These are phyloP conservation scores for Copidosoma aretas DNA, from an alignment of 2,888 invertebrate species.

Conservation along the genomic window DNA sequence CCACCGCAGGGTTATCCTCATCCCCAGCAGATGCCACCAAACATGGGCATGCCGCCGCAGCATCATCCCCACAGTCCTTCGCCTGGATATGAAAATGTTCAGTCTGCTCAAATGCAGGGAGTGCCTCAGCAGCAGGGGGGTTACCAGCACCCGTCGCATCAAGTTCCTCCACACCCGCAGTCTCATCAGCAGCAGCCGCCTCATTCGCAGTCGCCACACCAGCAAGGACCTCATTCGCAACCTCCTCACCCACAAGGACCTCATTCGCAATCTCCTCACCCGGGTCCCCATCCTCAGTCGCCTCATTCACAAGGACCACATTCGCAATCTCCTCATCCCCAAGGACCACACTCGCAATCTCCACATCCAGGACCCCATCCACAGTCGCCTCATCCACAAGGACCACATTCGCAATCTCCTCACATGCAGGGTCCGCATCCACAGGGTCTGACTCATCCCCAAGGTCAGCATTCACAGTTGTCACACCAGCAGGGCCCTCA, in stretches of 20 bases:
- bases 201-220: slow-evolving; percentile 39
- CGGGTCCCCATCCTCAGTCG: slow-evolving; percentile 43
- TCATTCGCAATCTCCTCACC: slow-evolving; percentile 51
- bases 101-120: slow-evolving; percentile 39
- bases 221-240: slow-evolving; percentile 45
- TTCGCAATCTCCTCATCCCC: slow-evolving; percentile 52
- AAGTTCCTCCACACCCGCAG: slow-evolving; percentile 45
- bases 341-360: slow-evolving; percentile 45
- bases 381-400: slow-evolving; percentile 34
- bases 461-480: slow-evolving; percentile 47
- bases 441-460: slow-evolving; percentile 54
- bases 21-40: slow-evolving; percentile 76
- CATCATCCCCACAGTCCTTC: slow-evolving; percentile 60
- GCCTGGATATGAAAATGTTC: slow-evolving; percentile 44
- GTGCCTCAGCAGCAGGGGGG: slow-evolving; percentile 35
- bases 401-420: slow-evolving; percentile 45
- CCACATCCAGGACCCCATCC: slow-evolving; percentile 42
- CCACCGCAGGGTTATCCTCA: slow-evolving; percentile 63
- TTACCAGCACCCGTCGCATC: slow-evolving; percentile 49
- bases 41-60: slow-evolving; percentile 44
- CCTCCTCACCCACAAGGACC: slow-evolving; percentile 42
- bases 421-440: slow-evolving; percentile 52
- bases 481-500: slow-evolving; percentile 47
- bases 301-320: slow-evolving; percentile 45
- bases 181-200: slow-evolving; percentile 50